Conservation (phyloP, 37 sponge, comb jelly and placozoan species). For the Chondrosia reniformis region DNA sequence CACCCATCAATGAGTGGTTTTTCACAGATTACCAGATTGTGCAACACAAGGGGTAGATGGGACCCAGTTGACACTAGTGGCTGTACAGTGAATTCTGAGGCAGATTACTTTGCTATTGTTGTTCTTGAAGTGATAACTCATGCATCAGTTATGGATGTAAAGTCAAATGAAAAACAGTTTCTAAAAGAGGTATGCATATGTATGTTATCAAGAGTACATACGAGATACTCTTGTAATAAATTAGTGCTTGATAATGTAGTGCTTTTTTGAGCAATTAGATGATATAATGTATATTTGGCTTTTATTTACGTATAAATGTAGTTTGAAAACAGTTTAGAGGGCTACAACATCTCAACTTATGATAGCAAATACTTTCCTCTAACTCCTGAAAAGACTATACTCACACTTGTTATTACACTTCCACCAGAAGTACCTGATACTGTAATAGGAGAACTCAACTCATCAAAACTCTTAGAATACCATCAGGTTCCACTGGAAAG, state of each 20-base stretch:
- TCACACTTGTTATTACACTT: no score
- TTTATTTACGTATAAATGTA: no score
- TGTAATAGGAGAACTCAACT: no score
- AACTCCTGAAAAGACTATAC: no score
- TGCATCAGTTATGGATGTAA: neutral
- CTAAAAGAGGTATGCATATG: neutral
- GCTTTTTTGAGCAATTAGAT: neutral
- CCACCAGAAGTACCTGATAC: no score
- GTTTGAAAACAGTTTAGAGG: no score
- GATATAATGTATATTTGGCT: neutral
- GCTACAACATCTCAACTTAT: no score
- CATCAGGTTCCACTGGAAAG: no score
- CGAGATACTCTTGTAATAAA: neutral
- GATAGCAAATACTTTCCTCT: no score
- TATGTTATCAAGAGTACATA: neutral
- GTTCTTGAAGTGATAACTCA: neutral
- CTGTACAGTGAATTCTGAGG: conserved; percentile 3
- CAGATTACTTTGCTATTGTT: neutral
- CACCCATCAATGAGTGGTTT: neutral
- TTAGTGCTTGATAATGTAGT: no score
- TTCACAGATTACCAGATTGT: neutral
- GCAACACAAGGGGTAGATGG: neutral
- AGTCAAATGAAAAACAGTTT: neutral
- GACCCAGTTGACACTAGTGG: neutral
- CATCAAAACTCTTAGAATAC: no score